Evolutionary conservation across 2,797 vertebrate genomes (phyloP).

Genomic region (Coccyzus lansbergi): DNA sequence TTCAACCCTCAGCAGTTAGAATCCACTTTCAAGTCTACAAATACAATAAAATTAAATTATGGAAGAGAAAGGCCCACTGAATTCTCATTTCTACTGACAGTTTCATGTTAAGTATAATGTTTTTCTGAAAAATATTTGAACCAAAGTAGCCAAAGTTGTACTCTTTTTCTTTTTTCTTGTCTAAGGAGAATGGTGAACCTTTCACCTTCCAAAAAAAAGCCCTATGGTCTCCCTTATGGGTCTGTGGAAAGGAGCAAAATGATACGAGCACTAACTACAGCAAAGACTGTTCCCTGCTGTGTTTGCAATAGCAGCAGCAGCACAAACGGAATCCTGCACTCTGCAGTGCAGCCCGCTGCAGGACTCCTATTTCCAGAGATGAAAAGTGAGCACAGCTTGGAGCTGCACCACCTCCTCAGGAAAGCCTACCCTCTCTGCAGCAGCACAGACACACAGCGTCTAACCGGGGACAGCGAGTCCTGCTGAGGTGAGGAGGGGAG

Average conservation of each 20-base stretch:
- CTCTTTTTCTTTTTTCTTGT: not conserved
- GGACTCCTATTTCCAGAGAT: not conserved
- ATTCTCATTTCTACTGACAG: constrained; percentile 12
- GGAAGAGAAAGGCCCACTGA: not conserved
- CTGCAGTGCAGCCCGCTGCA: not conserved
- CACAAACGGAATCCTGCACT: not conserved
- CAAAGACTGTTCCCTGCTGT: not conserved
- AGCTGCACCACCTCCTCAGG: not conserved
- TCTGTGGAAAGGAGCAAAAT: not conserved
- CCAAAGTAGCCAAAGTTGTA: not conserved
- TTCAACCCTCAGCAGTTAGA: constrained; percentile 53
- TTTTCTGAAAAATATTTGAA: not conserved
- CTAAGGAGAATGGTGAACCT: not conserved
- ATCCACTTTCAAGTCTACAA: constrained; percentile 56
- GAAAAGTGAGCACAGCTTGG: not conserved
- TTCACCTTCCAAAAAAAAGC: not conserved
- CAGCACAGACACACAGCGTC: not conserved
- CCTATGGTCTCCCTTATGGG: not conserved
- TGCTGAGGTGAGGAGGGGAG: not conserved
- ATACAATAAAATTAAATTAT: constrained; percentile 34
- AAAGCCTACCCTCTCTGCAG: not conserved
- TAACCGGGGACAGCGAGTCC: not conserved
- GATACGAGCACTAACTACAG: not conserved
- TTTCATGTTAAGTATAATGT: not conserved
- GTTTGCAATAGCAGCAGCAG: not conserved